Base-by-base conservation (phyloP, 2,888 invertebrate genomes). In the Neoaliturus tenellus region DNA sequence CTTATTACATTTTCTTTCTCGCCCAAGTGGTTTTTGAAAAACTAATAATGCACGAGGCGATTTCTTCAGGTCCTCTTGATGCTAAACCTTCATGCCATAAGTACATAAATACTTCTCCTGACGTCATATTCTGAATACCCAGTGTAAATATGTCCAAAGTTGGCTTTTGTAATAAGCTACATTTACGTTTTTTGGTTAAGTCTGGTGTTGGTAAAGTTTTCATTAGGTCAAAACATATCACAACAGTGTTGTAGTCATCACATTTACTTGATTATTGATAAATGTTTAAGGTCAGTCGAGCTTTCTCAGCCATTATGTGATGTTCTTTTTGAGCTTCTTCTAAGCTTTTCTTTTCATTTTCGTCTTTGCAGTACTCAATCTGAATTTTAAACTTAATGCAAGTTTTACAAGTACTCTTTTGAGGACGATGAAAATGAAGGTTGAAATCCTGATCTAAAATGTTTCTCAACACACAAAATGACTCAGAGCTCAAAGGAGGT, bases 141-240 rank as follows among this genome's bases (percentile, higher is more conserved):
- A 80, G 80, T 17, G 48, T 1, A 41, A 48, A 80, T 1, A 51
- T 80, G 48, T 51, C 44, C 39, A 73, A 48, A 39, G 35, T 39
- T 20, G 41, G 35, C 35, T 75, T 75, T n/a, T n/a, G n/a, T n/a
- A n/a, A n/a, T n/a, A n/a, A n/a, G n/a, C n/a, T n/a, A n/a, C n/a
- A n/a, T n/a, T n/a, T n/a, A n/a, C n/a, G n/a, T n/a, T n/a, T n/a
- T n/a, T n/a, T n/a, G n/a, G n/a, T n/a, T 23, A 80, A 51, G 23
- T 51, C 80, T 51, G 80, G 80, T 28, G 55, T 51, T 4, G 80
- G 80, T 35, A 80, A 55, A 28, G 80, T 80, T 55, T 80, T 80
- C 80, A 80, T 80, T n/a, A 80, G 55, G 48, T 80, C 80, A 51
- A 80, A 80, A 51, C 51, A 48, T 51, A 80, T 80, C 55, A 28